A percentile compares a stretch with the other conserved stretches of the same genome.
Conservation (phyloP, 2,888 invertebrate species). For the Sclerodermus sp. region DNA sequence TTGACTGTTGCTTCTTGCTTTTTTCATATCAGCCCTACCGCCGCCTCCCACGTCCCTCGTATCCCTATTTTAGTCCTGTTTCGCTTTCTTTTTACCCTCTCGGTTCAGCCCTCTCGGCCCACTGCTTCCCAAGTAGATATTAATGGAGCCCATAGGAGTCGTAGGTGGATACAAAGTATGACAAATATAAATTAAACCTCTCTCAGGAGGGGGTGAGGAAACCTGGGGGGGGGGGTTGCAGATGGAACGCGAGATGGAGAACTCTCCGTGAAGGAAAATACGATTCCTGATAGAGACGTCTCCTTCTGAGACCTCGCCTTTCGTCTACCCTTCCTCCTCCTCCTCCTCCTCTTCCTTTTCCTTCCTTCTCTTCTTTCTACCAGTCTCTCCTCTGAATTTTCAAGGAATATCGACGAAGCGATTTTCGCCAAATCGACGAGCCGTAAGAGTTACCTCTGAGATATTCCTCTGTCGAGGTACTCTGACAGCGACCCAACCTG, state of each 20-base stretch:
- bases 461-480: no score
- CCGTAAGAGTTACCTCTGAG: slow-evolving; percentile 1
- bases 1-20: no score
- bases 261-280: slow-evolving; percentile 38
- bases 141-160: neutral
- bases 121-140: no score
- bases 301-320: slow-evolving; percentile 27
- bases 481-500: no score
- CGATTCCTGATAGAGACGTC: slow-evolving; percentile 44
- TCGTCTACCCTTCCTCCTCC: slow-evolving; percentile 11
- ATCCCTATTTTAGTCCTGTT: no score
- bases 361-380: slow-evolving; percentile 2
- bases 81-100: no score
- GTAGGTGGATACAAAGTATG: slow-evolving; percentile 11
- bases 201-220: neutral
- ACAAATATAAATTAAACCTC: slow-evolving; percentile 22
- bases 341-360: neutral
- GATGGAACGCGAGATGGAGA: slow-evolving; percentile 22
- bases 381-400: slow-evolving; percentile 2
- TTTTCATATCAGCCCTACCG: no score
- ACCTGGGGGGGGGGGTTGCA: slow-evolving; percentile 13
- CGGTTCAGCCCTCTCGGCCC: no score
- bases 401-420: slow-evolving; percentile 11
- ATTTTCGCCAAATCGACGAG: slow-evolving; percentile 12
- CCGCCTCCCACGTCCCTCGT: no score